phyloP scores from a whole-genome alignment of 2,888 invertebrate genomes.

The Rhagophthalmus giganteus region DNA sequence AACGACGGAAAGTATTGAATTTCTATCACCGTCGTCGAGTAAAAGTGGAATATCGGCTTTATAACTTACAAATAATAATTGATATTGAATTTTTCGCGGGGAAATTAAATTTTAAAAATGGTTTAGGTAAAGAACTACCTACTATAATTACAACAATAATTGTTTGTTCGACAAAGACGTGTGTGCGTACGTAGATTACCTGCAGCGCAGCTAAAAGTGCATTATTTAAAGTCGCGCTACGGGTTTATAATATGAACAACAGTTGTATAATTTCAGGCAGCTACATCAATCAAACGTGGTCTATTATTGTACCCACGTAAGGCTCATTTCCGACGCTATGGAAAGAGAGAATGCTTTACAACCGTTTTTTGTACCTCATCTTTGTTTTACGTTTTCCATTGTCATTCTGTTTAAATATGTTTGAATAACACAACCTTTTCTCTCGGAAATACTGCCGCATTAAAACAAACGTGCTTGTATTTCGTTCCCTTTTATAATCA shows the following conservation, averaged over 20 bases:
- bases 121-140: too few relatives aligned
- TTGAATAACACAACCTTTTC: conserved; percentile 9
- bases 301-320: conserved; percentile 34
- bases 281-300: conserved; percentile 34
- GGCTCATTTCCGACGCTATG: conserved; percentile 32
- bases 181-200: too few relatives aligned
- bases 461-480: conserved; percentile 11
- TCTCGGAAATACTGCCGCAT: conserved; percentile 1
- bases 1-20: too few relatives aligned
- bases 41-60: too few relatives aligned
- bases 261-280: conserved; percentile 16
- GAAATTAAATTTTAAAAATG: too few relatives aligned
- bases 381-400: conserved; percentile 16
- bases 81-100: too few relatives aligned
- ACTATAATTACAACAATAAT: too few relatives aligned
- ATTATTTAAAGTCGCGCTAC: conserved; percentile 1
- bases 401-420: conserved; percentile 16
- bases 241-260: background rate
- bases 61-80: too few relatives aligned
- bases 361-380: conserved; percentile 8
- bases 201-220: background rate
- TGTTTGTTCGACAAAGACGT: too few relatives aligned
- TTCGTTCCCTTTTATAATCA: conserved; percentile 11
- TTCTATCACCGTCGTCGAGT: too few relatives aligned
- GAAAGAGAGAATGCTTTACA: conserved; percentile 17